phyloP scores from a whole-genome alignment of 2,797 vertebrate species.

The Florisuga fusca region DNA sequence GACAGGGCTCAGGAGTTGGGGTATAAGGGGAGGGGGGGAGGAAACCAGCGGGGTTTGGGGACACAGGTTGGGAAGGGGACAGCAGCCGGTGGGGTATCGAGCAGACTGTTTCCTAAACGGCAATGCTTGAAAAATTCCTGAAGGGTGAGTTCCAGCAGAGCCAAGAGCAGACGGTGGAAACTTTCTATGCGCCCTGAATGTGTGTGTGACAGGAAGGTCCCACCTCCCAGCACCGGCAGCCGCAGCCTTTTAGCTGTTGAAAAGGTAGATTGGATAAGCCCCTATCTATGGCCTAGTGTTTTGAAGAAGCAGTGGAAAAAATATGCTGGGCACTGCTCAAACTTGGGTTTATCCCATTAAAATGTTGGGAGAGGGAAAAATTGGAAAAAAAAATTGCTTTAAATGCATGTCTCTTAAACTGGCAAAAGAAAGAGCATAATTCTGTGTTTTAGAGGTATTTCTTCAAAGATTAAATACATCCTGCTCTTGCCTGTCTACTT shows the following conservation, averaged over 20 bases:
- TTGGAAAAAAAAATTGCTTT: background rate
- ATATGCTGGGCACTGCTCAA: background rate
- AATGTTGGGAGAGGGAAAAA: background rate
- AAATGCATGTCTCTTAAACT: background rate
- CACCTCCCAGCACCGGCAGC: accelerated
- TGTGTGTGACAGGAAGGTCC: accelerated
- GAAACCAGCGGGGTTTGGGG: background rate
- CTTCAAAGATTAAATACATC: background rate
- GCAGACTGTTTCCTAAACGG: background rate
- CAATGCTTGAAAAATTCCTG: background rate
- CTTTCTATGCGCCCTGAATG: accelerated
- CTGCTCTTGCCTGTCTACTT: background rate
- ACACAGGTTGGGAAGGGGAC: accelerated
- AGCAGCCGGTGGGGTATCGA: accelerated
- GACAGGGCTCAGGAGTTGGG: too few species aligned
- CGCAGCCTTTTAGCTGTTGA: background rate
- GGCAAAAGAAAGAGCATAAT: background rate
- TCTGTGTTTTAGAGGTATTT: background rate
- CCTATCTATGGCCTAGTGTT: accelerated
- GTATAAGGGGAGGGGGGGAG: too few species aligned
- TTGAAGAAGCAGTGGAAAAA: background rate
- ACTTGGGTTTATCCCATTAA: background rate
- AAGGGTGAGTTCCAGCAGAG: accelerated
- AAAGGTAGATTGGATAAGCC: accelerated
- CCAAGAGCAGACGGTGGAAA: background rate